Evolutionary conservation across 1,140 invertebrate species (phyloP), one percentile per base, ranked within the genome.

Genomic region (Heliothis subflexa): DNA sequence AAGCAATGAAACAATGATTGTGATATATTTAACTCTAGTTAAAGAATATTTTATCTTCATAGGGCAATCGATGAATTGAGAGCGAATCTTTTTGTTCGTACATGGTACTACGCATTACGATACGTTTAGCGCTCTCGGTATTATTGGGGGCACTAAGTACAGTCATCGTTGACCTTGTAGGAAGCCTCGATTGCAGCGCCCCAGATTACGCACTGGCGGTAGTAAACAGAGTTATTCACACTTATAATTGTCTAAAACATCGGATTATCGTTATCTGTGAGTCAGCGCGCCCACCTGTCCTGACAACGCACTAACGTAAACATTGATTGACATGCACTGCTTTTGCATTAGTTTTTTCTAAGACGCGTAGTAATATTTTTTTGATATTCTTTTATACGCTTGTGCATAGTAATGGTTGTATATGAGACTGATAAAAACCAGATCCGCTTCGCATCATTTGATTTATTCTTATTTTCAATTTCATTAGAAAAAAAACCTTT

Each of bases 161-260:
- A 62, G 28, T 76, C 73, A 71, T 80, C 79, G 66, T 54, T 80
- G 74, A 78, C 80, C 80, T 81, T 81, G 78, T 80, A 64, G 59
- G 61, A 70, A 74, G 59, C 52, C 61, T 75, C 75, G 74, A 81
- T 81, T 78, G 75, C 62, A 78, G n/a, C 55, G 80, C 13, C 57
- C 79, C 74, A 78, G 73, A 78, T 81, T 73, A 77, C 62, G 11
- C 73, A 76, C 47, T 54, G 47, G 16, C 45, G 49, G 52, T 75
- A 45, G 80, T 78, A 81, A 81, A 75, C 76, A 78, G 11, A 54
- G 54, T 75, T 78, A 81, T 75, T 61, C 71, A 76, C 54, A 76
- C 76, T 59, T 21, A 47, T 74, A 66, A 81, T 81, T 74, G 50
- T 74, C 54, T 54, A 57, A 78, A 81, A 81, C 62, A 61, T 54